These are phyloP conservation scores for human (Homo sapiens) DNA, from an alignment of 2,113 vertebrate genomes.

Conservation along the genomic window DNA sequence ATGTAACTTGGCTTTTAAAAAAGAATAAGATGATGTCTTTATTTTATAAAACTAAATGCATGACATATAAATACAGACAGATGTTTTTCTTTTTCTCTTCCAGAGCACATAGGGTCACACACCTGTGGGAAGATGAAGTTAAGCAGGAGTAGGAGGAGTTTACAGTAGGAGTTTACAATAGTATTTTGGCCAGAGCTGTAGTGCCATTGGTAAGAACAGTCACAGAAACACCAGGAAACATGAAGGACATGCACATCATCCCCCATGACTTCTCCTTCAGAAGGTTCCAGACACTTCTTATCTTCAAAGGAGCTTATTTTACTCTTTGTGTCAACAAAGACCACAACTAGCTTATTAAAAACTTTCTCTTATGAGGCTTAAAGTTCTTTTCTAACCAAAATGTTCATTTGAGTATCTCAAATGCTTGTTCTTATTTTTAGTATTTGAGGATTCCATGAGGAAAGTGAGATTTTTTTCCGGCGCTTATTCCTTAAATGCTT, in stretches of 20 bases:
- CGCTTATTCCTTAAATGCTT: not conserved
- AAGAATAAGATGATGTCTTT: not conserved
- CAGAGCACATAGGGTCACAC: not conserved
- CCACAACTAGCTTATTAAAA: not conserved
- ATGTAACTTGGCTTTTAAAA: not conserved
- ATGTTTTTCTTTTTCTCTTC: not conserved
- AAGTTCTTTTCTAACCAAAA: not conserved
- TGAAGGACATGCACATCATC: accelerated
- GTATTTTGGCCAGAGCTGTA: not conserved
- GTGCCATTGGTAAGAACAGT: not conserved
- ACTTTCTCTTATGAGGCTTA: not conserved
- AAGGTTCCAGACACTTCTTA: not conserved
- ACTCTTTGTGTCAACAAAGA: not conserved
- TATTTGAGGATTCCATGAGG: not conserved
- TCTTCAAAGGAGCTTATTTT: not conserved
- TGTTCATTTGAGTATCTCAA: not conserved
- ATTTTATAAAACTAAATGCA: not conserved
- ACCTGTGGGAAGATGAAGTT: not conserved
- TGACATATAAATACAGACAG: not conserved
- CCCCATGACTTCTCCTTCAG: not conserved
- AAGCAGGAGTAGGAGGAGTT: not conserved
- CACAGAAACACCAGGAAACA: not conserved
- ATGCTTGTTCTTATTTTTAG: not conserved
- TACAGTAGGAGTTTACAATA: not conserved
- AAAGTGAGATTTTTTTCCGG: not conserved